Conservation (phyloP, 2,888 invertebrate genomes). For the Aquatica leii region DNA sequence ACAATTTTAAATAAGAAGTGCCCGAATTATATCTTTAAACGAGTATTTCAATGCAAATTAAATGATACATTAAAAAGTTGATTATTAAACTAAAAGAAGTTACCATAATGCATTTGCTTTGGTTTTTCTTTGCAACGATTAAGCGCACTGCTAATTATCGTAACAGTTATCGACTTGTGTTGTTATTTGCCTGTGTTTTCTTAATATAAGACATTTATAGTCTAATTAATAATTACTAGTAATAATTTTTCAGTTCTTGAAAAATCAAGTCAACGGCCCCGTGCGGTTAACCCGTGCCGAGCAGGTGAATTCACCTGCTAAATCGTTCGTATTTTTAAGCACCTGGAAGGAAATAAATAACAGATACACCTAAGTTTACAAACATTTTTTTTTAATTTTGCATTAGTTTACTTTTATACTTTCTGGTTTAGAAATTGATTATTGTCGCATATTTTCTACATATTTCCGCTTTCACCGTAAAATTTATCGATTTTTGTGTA, state of each 20-base stretch:
- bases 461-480: conserved; percentile 12
- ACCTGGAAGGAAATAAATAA: conserved; percentile 32
- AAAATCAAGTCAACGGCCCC: conserved; percentile 35
- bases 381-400: conserved; percentile 17
- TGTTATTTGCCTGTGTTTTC: no score
- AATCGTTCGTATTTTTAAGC: conserved; percentile 30
- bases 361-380: conserved; percentile 23
- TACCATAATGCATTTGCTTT: no score
- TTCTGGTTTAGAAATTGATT: not conserved
- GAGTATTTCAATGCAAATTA: no score
- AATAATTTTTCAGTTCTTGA: conserved; percentile 25
- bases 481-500: conserved; percentile 15
- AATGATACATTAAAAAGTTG: no score
- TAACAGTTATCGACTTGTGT: no score
- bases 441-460: no score
- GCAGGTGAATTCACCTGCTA: conserved; percentile 53
- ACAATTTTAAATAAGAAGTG: no score
- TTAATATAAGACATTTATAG: no score
- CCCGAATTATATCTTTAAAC: no score
- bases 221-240: conserved; percentile 14
- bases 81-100: no score
- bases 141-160: no score
- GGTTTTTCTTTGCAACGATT: no score
- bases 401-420: conserved; percentile 21
- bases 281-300: conserved; percentile 35